Conservation (phyloP, 2,888 invertebrate genomes). For the Trileptium ribeirensis region DNA sequence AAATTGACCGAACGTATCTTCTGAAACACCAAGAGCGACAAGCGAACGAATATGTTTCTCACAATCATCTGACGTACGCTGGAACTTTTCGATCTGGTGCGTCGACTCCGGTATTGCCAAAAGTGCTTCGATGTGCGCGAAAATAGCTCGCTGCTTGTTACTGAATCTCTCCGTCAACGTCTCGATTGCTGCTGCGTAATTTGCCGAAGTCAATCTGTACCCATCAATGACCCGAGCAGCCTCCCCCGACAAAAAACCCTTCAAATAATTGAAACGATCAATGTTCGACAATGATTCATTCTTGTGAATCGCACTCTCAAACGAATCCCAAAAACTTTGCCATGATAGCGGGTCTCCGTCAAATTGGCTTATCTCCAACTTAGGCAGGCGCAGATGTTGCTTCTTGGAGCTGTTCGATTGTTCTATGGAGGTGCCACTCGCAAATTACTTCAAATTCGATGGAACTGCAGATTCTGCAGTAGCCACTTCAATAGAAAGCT, state of each 20-base stretch:
- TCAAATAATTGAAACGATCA: constrained; percentile 5
- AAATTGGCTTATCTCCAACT: background rate
- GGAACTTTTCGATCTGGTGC: background rate
- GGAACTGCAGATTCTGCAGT: background rate
- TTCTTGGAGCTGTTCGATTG: background rate
- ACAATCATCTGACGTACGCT: background rate
- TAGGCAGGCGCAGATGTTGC: background rate
- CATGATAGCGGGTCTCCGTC: background rate
- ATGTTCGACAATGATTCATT: background rate
- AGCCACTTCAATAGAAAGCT: background rate
- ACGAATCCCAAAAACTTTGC: background rate
- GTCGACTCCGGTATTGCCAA: background rate
- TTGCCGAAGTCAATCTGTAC: background rate
- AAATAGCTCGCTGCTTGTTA: background rate
- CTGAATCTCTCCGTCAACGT: background rate
- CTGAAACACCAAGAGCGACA: background rate
- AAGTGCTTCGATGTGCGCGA: constrained; percentile 4
- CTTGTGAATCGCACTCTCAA: background rate
- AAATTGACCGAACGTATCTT: background rate
- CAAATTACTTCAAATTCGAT: background rate
- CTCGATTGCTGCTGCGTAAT: background rate
- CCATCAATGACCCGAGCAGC: background rate
- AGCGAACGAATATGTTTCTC: constrained; percentile 2
- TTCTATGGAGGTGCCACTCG: background rate
- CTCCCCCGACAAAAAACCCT: background rate